Evolutionary conservation across 2,888 invertebrate genomes (phyloP).

Genomic region (Tricholauxania praeusta): DNA sequence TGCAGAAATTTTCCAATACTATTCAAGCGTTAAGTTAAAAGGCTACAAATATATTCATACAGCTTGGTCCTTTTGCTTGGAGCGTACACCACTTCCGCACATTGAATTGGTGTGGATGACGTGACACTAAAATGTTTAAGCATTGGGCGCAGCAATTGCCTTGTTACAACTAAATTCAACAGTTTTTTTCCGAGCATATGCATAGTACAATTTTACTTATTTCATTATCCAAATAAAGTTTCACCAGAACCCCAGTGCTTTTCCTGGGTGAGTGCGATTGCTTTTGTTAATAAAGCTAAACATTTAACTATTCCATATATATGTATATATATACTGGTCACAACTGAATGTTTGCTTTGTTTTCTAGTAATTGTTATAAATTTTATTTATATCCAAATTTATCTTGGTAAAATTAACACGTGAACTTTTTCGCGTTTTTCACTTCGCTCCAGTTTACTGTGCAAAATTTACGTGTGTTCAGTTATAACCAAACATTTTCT

Average conservation of each 20-base stretch:
- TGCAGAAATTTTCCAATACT: too few species aligned
- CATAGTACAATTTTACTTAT: background rate
- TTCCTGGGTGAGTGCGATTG: too few species aligned
- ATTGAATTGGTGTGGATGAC: conserved; percentile 6
- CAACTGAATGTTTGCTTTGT: too few species aligned
- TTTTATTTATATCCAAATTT: too few species aligned
- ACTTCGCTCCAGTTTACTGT: background rate
- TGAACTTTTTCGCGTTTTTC: conserved; percentile 5
- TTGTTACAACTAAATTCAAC: background rate
- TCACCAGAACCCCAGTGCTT: too few species aligned
- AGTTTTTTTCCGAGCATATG: conserved; percentile 1
- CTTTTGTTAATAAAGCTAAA: too few species aligned
- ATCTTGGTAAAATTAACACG: background rate
- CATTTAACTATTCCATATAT: too few species aligned
- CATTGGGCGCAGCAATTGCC: background rate
- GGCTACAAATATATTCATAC: conserved; percentile 46
- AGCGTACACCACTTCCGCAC: conserved; percentile 25
- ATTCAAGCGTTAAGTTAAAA: too few species aligned
- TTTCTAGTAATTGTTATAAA: too few species aligned
- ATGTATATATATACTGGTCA: too few species aligned
- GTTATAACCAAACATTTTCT: conserved; percentile 47
- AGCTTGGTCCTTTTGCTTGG: conserved; percentile 62
- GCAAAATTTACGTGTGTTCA: conserved; percentile 38
- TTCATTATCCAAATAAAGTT: conserved; percentile 5
- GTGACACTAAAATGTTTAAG: conserved; percentile 46